Conservation (phyloP, 2,888 invertebrate species). For the Drosophila percnosoma region DNA sequence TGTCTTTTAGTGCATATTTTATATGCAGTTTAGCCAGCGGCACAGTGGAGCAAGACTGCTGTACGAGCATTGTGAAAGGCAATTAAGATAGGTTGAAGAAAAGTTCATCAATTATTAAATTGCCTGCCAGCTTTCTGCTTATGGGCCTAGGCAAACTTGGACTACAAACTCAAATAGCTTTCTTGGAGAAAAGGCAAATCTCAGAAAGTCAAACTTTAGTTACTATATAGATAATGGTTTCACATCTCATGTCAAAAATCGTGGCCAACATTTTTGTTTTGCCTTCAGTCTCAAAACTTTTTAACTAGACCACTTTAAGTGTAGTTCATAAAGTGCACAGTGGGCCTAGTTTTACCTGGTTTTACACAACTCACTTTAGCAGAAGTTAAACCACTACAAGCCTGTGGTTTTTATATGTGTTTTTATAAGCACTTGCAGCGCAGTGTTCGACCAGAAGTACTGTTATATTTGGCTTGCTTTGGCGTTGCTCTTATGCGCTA, state of each 20-base stretch:
- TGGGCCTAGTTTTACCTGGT: constrained; percentile 9
- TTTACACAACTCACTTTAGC: constrained; percentile 4
- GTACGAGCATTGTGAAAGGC: constrained; percentile 15
- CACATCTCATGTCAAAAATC: neutral
- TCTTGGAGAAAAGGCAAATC: neutral
- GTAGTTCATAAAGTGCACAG: constrained; percentile 14
- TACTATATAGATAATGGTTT: neutral
- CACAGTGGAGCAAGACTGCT: constrained; percentile 56
- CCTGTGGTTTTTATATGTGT: neutral
- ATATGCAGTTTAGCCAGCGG: constrained; percentile 73
- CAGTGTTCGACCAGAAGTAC: constrained; percentile 15
- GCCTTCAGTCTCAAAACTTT: neutral
- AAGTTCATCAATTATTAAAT: constrained; percentile 26
- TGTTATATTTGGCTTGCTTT: constrained; percentile 9
- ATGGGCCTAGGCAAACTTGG: neutral
- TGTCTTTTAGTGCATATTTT: constrained; percentile 76
- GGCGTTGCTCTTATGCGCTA: constrained; percentile 7
- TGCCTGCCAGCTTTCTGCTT: neutral
- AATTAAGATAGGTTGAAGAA: constrained; percentile 12
- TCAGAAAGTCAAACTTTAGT: neutral
- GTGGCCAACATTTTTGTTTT: neutral
- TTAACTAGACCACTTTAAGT: constrained; percentile 11
- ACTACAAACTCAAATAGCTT: neutral
- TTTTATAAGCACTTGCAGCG: constrained; percentile 1
- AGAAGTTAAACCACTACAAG: constrained; percentile 2